These are phyloP conservation scores for Leiothrix lutea DNA, from an alignment of 2,113 vertebrate species.

Conservation along the genomic window DNA sequence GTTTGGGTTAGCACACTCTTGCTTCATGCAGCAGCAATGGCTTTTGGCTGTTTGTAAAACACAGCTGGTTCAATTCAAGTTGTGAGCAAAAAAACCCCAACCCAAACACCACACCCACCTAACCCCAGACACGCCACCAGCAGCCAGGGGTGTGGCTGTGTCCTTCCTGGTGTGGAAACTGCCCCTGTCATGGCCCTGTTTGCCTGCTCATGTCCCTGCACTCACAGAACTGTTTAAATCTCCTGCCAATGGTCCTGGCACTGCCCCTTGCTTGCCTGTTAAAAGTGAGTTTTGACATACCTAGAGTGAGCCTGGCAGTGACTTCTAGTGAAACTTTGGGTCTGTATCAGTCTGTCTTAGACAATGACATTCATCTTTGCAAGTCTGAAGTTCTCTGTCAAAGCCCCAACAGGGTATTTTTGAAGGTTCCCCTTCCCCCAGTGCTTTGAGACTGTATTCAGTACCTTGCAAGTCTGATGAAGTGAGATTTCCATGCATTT, in stretches of 20 bases:
- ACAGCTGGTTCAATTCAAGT: fast-evolving
- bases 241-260: background rate
- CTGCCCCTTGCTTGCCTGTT: background rate
- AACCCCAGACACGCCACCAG: background rate
- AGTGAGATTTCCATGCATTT: background rate
- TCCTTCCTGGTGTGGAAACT: no score
- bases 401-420: background rate
- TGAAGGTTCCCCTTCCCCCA: background rate
- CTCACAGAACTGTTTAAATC: background rate
- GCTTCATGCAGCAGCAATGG: background rate
- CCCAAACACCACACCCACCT: background rate
- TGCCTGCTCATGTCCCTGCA: no score
- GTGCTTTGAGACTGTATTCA: background rate
- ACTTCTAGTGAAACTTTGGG: background rate
- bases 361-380: background rate
- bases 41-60: background rate
- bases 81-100: fast-evolving
- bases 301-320: background rate
- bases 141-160: background rate
- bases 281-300: background rate
- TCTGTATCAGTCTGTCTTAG: background rate
- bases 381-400: background rate
- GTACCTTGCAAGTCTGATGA: background rate
- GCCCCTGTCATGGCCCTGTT: background rate
- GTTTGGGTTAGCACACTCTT: background rate